Conservation (phyloP, 2,797 vertebrate species). For the Clarias platycephalus region DNA sequence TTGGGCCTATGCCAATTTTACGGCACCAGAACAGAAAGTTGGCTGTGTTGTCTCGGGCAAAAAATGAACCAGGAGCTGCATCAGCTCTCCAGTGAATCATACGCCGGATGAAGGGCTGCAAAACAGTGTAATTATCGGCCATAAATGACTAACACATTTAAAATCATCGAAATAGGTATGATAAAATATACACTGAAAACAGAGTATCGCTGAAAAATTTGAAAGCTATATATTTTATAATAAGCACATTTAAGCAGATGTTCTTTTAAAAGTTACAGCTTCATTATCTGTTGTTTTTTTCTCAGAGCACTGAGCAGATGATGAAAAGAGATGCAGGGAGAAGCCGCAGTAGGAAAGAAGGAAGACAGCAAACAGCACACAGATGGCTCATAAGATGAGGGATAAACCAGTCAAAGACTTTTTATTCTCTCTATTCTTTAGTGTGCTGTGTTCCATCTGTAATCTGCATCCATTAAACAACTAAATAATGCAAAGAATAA, state of each 20-base stretch:
- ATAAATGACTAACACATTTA: not conserved
- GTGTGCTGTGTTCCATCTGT: not conserved
- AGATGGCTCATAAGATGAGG: constrained; percentile 30
- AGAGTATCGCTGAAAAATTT: not conserved
- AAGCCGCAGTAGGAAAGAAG: not conserved
- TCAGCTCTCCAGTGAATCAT: constrained; percentile 91
- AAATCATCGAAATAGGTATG: not conserved
- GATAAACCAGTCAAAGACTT: constrained; percentile 11
- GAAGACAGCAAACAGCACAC: constrained; percentile 15
- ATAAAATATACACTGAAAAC: not conserved
- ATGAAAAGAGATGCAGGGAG: constrained; percentile 7
- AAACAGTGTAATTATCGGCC: not conserved
- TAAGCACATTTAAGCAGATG: not conserved
- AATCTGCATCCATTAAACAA: constrained; percentile 12
- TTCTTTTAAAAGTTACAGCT: not conserved
- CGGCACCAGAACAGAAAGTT: constrained; percentile 98
- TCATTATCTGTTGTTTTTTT: constrained; percentile 1
- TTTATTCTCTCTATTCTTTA: constrained; percentile 33
- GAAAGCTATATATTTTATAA: not conserved
- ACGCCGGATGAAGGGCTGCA: constrained; percentile 79
- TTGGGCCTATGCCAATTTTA: constrained; percentile 89
- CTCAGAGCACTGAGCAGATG: not conserved
- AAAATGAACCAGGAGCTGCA: constrained; percentile 92
- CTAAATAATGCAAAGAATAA: not conserved
- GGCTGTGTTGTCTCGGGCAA: constrained; percentile 93